Evolutionary conservation across 2,888 invertebrate genomes (phyloP).

Genomic region (Nymphalis c-album): DNA sequence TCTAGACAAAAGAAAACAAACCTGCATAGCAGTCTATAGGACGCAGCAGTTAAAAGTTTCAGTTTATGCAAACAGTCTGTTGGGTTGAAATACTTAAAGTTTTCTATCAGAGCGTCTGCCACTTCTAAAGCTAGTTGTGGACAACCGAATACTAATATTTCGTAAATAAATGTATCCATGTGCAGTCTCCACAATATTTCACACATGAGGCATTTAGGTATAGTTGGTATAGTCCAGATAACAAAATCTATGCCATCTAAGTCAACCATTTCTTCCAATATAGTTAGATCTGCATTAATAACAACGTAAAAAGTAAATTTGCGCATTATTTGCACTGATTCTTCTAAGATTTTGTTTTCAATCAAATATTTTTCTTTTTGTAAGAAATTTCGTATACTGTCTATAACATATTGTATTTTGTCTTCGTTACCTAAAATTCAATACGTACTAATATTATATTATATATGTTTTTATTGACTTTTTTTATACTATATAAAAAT

Average conservation of each 20-base stretch:
- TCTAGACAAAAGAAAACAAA: conserved; percentile 57
- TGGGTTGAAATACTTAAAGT: conserved; percentile 65
- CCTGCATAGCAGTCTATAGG: conserved; percentile 60
- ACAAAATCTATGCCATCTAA: conserved; percentile 59
- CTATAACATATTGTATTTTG: conserved; percentile 54
- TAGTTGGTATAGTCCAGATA: conserved; percentile 64
- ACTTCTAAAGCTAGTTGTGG: conserved; percentile 64
- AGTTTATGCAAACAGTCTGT: conserved; percentile 55
- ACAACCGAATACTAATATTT: conserved; percentile 58
- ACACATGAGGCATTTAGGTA: conserved; percentile 66
- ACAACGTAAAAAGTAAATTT: conserved; percentile 65
- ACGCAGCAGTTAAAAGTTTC: conserved; percentile 52
- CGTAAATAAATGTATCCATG: conserved; percentile 61
- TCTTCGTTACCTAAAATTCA: conserved; percentile 67
- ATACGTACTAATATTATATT: conserved; percentile 15
- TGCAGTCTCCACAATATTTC: conserved; percentile 66
- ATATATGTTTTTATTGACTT: neutral
- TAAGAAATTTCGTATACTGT: conserved; percentile 53
- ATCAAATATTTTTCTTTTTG: conserved; percentile 53
- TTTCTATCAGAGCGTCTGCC: conserved; percentile 55
- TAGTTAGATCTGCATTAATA: conserved; percentile 62
- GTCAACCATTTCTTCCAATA: conserved; percentile 58
- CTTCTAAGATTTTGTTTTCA: conserved; percentile 46
- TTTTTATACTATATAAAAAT: neutral
- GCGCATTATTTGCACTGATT: conserved; percentile 46